Conservation (phyloP, 2,888 invertebrate species). For the Polietes domitor region DNA sequence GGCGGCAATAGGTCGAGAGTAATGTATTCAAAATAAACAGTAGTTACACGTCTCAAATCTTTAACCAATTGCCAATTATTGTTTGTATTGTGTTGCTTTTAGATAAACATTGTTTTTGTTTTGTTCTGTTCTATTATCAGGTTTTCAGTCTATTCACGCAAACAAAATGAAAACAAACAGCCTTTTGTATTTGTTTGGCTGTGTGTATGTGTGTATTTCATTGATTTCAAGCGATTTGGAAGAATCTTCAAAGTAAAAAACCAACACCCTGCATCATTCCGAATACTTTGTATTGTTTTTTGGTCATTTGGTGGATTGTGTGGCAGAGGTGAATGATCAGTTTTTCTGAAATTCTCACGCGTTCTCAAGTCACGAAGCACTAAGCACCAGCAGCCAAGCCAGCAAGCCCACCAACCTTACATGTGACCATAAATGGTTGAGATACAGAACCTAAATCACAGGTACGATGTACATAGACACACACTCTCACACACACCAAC, state of each 20-base stretch:
- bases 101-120: constrained; percentile 31
- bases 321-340: constrained; percentile 33
- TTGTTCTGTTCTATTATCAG: neutral
- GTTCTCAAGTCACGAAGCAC: constrained; percentile 60
- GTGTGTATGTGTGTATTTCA: neutral
- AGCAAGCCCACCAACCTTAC: neutral
- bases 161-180: constrained; percentile 20
- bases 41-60: constrained; percentile 41
- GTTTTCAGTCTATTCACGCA: constrained; percentile 5
- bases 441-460: constrained; percentile 20
- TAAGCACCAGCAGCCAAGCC: constrained; percentile 15
- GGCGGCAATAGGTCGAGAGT: constrained; percentile 16
- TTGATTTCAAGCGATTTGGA: neutral
- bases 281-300: constrained; percentile 35
- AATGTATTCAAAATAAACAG: constrained; percentile 40
- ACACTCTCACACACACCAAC: neutral
- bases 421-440: constrained; percentile 56
- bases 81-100: constrained; percentile 26
- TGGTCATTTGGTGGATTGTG: constrained; percentile 15
- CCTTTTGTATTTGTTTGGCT: neutral
- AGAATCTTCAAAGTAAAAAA: constrained; percentile 27
- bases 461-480: neutral
- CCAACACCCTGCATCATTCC: constrained; percentile 10
- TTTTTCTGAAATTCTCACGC: constrained; percentile 57
- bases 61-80: constrained; percentile 42